A percentile compares a stretch with the other conserved stretches of the same genome.
phyloP scores from a whole-genome alignment of 2,113 vertebrate species.

The Chlorocebus sabaeus region DNA sequence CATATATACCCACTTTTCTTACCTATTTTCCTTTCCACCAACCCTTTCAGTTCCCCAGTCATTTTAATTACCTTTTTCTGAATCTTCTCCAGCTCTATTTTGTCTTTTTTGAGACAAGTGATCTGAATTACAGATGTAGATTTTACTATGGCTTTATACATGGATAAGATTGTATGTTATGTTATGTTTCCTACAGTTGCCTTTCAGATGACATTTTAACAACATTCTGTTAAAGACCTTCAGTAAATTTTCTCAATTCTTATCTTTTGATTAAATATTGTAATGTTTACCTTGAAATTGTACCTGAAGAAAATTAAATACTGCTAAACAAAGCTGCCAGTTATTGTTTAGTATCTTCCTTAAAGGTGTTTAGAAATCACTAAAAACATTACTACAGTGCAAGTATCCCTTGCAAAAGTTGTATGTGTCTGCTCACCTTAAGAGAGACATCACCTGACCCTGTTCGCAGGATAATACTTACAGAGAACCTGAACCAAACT shows the following conservation, averaged over 20 bases:
- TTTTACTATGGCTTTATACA: conserved; percentile 10
- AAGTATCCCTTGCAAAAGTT: neutral
- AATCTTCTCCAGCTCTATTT: neutral
- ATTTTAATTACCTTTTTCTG: neutral
- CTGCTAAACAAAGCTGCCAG: neutral
- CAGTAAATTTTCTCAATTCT: conserved; percentile 23
- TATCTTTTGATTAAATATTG: conserved; percentile 24
- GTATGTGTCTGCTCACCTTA: neutral
- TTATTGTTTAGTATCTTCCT: neutral
- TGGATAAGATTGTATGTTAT: neutral
- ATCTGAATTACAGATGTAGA: neutral
- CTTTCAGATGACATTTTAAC: conserved; percentile 5
- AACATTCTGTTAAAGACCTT: neutral
- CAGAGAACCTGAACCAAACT: neutral
- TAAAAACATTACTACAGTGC: neutral
- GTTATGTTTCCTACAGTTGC: conserved; percentile 10
- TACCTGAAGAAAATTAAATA: conserved; percentile 15
- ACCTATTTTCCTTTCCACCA: neutral
- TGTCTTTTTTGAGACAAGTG: neutral
- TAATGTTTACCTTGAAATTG: neutral
- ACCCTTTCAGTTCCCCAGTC: neutral
- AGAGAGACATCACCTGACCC: neutral
- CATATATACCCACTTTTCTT: neutral
- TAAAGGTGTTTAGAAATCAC: neutral
- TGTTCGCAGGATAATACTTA: neutral